phyloP scores from a whole-genome alignment of 1,140 invertebrate species.

The Bombus affinis region DNA sequence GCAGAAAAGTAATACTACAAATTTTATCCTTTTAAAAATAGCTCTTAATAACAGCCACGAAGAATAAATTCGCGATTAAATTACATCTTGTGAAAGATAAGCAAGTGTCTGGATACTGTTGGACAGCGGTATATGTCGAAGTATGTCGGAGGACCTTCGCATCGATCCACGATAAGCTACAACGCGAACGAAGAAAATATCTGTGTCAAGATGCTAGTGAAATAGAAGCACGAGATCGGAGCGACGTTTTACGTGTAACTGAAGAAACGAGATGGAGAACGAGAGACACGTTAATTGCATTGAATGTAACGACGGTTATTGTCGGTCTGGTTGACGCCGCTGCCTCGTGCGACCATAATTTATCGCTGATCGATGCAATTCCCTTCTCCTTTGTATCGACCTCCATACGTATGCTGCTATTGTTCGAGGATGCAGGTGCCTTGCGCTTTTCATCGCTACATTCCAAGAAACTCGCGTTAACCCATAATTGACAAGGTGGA shows the following conservation, averaged over 20 bases:
- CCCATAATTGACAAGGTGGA: too few relatives aligned
- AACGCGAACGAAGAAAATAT: conserved; percentile 30
- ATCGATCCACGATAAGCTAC: conserved; percentile 14
- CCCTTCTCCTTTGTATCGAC: conserved; percentile 30
- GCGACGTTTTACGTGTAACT: neutral
- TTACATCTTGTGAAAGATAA: neutral
- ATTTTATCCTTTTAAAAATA: too few relatives aligned
- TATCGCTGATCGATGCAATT: conserved; percentile 38
- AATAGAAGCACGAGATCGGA: conserved; percentile 36
- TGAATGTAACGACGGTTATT: conserved; percentile 40
- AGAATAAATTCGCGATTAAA: too few relatives aligned
- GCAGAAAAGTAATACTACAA: too few relatives aligned
- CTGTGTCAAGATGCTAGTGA: conserved; percentile 48
- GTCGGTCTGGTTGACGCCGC: conserved; percentile 30
- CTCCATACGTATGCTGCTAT: conserved; percentile 36
- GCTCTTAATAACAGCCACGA: too few relatives aligned
- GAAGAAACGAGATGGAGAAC: neutral
- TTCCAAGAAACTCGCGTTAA: neutral
- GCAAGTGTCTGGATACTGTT: neutral
- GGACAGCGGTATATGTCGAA: neutral
- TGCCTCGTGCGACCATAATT: conserved; percentile 20
- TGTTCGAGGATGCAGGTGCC: conserved; percentile 39
- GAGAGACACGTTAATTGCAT: conserved; percentile 36
- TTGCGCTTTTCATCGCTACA: neutral
- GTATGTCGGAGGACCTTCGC: conserved; percentile 17